These are phyloP conservation scores for Oscheius sp. DNA, from an alignment of 2,888 invertebrate genomes.

Conservation along the genomic window DNA sequence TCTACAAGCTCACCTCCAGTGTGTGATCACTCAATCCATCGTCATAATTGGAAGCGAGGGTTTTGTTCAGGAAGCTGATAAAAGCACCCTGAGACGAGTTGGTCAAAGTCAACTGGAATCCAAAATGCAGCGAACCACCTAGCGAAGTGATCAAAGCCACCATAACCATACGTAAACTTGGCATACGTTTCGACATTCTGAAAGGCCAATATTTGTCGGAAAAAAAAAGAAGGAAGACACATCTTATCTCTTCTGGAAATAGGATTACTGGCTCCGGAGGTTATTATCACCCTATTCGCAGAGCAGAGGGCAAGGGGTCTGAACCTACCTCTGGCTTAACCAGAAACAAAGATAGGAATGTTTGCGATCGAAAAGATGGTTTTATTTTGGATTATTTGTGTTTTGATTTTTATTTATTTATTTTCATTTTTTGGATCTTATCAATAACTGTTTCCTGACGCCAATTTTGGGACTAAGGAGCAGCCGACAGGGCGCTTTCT, in stretches of 20 bases:
- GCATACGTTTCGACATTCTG: conserved; percentile 40
- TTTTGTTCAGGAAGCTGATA: conserved; percentile 56
- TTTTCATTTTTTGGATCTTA: too few species aligned
- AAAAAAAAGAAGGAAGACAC: background rate
- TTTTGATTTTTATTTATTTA: too few species aligned
- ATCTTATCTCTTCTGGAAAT: conserved; percentile 8
- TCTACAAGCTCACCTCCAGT: conserved; percentile 40
- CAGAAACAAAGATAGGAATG: too few species aligned
- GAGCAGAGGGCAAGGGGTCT: too few species aligned
- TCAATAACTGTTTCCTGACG: too few species aligned
- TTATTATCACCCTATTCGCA: too few species aligned
- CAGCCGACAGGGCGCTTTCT: too few species aligned
- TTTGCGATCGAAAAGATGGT: too few species aligned
- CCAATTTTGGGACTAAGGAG: too few species aligned
- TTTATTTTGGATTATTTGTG: too few species aligned
- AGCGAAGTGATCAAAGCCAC: conserved; percentile 54
- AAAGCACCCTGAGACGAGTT: conserved; percentile 65
- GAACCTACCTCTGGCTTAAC: too few species aligned
- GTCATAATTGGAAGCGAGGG: conserved; percentile 38
- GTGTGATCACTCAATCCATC: conserved; percentile 40
- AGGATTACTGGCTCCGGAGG: background rate
- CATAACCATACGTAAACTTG: conserved; percentile 47
- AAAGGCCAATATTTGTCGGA: background rate
- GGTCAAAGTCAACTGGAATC: conserved; percentile 63
- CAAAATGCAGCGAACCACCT: conserved; percentile 65